phyloP scores from a whole-genome alignment of 2,888 invertebrate species.

The Herminia tarsipennalis region DNA sequence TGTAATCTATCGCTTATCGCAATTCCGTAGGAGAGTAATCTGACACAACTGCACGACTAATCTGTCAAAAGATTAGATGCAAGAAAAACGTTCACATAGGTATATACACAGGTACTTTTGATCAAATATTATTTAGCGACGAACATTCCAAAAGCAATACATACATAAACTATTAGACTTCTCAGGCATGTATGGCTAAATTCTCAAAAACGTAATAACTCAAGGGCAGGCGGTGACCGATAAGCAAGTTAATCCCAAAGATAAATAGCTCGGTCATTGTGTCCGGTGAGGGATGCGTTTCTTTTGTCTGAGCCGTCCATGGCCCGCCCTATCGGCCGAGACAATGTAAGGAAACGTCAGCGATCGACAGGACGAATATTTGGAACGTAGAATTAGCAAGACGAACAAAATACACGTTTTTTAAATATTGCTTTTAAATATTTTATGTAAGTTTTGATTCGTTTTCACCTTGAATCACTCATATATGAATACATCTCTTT shows the following conservation, averaged over 20 bases:
- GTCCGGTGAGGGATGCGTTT: constrained; percentile 80
- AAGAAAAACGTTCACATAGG: no score
- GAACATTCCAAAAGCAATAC: not conserved
- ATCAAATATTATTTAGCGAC: no score
- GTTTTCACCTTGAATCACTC: no score
- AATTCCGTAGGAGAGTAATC: no score
- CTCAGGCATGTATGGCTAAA: constrained; percentile 15
- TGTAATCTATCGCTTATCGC: no score
- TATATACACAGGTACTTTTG: no score
- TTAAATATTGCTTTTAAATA: not conserved
- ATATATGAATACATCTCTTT: no score
- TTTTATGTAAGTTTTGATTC: no score
- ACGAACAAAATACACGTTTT: not conserved
- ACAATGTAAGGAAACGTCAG: constrained; percentile 79
- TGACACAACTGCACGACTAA: no score
- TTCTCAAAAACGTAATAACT: constrained; percentile 55
- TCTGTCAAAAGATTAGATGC: no score
- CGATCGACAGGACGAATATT: constrained; percentile 66
- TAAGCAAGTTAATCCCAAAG: constrained; percentile 83
- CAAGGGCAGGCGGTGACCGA: constrained; percentile 59
- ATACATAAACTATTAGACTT: constrained; percentile 1
- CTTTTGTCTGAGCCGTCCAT: constrained; percentile 75
- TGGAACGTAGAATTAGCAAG: constrained; percentile 19
- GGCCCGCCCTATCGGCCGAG: constrained; percentile 51
- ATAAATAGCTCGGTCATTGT: constrained; percentile 79